Evolutionary conservation across 2,113 vertebrate species (phyloP).

Genomic region (Mandrillus leucophaeus): DNA sequence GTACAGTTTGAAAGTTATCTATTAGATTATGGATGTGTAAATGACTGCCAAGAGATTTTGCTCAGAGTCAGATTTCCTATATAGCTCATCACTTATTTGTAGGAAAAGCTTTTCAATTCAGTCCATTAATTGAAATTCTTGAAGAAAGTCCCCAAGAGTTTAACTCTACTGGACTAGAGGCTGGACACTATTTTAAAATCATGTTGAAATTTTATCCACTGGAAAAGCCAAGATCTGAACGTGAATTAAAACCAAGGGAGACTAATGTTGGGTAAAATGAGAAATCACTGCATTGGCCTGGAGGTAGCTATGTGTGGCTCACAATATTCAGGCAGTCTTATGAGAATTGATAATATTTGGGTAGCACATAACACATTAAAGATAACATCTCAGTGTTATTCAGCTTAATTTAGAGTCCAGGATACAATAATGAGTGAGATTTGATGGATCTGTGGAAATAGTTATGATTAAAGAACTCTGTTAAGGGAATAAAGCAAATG

Average conservation of each 20-base stretch:
- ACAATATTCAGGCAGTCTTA: not conserved
- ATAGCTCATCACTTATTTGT: conserved; percentile 39
- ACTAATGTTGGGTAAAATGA: conserved; percentile 8
- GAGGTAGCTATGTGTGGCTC: not conserved
- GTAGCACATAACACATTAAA: not conserved
- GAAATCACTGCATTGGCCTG: not conserved
- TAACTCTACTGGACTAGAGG: conserved; percentile 44
- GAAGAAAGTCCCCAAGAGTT: conserved; percentile 56
- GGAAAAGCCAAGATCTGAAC: conserved; percentile 37
- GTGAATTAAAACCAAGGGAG: conserved; percentile 34
- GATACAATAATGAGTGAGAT: not conserved
- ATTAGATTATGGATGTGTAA: conserved; percentile 47
- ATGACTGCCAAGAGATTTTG: conserved; percentile 56
- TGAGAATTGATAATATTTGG: conserved; percentile 32
- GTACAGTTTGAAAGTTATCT: conserved; percentile 17
- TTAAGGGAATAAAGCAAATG: conserved; percentile 3
- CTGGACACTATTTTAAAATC: conserved; percentile 61
- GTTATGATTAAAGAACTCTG: conserved; percentile 22
- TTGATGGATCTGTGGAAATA: not conserved
- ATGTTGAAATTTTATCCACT: conserved; percentile 44
- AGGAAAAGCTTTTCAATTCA: conserved; percentile 58
- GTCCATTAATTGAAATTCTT: conserved; percentile 61
- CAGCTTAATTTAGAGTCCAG: conserved; percentile 4
- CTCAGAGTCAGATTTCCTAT: conserved; percentile 52
- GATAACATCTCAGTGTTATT: not conserved